A percentile compares a stretch with the other conserved stretches of the same genome.
These are phyloP conservation scores for Rhinoraja longicauda DNA, from an alignment of 2,797 vertebrate genomes.

Conservation along the genomic window DNA sequence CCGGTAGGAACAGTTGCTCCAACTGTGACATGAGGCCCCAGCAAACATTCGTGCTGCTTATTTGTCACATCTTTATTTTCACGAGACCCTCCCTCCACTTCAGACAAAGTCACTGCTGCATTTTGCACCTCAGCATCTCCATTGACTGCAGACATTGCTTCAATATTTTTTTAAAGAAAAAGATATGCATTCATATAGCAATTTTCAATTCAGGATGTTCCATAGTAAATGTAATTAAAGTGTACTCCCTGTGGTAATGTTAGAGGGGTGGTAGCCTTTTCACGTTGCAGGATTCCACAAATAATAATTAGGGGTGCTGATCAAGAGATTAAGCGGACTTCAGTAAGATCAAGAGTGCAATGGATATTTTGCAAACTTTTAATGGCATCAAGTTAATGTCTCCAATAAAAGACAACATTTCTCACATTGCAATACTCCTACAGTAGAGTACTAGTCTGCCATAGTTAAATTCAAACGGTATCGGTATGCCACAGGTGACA, in stretches of 20 bases:
- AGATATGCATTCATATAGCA: background rate
- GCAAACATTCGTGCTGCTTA: background rate
- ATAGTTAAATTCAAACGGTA: background rate
- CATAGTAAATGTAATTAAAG: background rate
- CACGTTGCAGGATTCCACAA: background rate
- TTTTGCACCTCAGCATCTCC: conserved; percentile 42
- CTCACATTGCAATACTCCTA: background rate
- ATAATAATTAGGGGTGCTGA: background rate
- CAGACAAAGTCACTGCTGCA: conserved; percentile 43
- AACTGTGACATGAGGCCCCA: conserved; percentile 55
- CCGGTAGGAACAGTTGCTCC: conserved; percentile 94
- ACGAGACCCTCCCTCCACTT: background rate
- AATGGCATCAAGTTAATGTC: background rate
- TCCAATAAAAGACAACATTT: background rate
- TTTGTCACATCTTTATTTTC: background rate
- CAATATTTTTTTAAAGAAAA: background rate
- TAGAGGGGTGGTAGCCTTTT: background rate
- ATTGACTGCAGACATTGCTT: conserved; percentile 49
- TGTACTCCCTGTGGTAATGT: background rate
- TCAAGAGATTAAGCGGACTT: background rate
- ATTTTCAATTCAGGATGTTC: background rate
- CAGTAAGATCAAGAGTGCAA: background rate
- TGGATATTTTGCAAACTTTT: background rate
- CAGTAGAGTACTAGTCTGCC: background rate
- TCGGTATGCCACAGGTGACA: background rate